Percentiles rank a stretch among this genome's conserved stretches.
phyloP scores from a whole-genome alignment of 2,113 vertebrate genomes.

The Cranoglanis bouderius region DNA sequence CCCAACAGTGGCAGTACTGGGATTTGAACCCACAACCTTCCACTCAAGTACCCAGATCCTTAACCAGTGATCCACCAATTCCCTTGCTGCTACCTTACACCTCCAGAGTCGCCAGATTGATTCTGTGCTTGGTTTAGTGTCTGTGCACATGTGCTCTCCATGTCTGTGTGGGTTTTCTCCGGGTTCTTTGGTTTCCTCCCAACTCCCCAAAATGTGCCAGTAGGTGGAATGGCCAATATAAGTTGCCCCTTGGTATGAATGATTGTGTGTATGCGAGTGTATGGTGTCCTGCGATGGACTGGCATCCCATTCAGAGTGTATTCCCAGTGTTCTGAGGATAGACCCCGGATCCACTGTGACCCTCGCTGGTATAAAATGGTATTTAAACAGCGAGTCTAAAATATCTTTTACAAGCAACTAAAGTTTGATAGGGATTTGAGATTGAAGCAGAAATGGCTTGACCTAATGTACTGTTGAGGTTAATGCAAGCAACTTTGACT shows the following conservation, averaged over 20 bases:
- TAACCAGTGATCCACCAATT: background rate
- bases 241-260: background rate
- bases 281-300: background rate
- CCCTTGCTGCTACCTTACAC: background rate
- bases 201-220: background rate
- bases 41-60: background rate
- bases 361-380: background rate
- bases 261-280: background rate
- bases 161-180: background rate
- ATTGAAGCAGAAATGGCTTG: background rate
- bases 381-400: background rate
- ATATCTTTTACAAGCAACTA: background rate
- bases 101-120: background rate
- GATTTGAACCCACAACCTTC: background rate
- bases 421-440: background rate
- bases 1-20: background rate
- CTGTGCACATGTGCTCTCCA: background rate
- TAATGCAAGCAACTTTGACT: slow-evolving; percentile 7
- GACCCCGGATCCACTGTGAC: background rate
- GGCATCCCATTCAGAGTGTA: background rate
- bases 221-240: background rate
- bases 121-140: background rate
- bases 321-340: background rate
- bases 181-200: background rate
- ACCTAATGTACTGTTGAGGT: background rate